Conservation (phyloP, 2,797 vertebrate genomes). For the Peromyscus nudipes region DNA sequence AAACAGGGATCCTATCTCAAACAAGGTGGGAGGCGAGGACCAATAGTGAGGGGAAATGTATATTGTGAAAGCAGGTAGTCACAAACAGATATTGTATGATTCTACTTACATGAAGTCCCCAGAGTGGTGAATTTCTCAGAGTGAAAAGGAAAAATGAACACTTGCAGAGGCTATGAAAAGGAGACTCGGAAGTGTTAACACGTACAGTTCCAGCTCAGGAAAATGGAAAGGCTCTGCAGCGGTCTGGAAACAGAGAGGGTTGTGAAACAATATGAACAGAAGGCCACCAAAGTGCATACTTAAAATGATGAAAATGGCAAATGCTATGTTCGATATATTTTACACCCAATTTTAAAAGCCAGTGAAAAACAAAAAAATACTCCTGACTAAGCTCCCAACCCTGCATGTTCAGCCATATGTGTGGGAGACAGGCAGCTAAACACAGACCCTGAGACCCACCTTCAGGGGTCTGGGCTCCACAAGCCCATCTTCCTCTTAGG, state of each 20-base stretch:
- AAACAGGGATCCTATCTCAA: not conserved
- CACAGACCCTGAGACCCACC: not conserved
- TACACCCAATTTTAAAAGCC: not conserved
- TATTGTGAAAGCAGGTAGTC: not conserved
- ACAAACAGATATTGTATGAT: not conserved
- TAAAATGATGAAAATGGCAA: slow-evolving; percentile 7
- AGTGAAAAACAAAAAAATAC: not conserved
- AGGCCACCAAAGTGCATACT: not conserved
- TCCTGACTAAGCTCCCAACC: not conserved
- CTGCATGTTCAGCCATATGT: not conserved
- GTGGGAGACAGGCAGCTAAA: not conserved
- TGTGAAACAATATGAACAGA: not conserved
- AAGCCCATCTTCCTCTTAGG: not conserved
- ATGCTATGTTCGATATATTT: not conserved
- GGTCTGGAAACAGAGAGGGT: accelerated
- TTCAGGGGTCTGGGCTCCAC: not conserved
- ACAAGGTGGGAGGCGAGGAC: not conserved
- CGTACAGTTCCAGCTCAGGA: not conserved
- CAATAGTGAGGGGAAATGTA: not conserved
- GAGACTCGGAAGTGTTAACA: not conserved
- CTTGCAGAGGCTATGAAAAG: not conserved
- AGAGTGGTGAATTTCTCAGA: not conserved
- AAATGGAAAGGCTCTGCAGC: not conserved
- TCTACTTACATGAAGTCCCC: not conserved
- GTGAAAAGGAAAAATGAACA: not conserved